Base-by-base conservation (phyloP, 2,888 invertebrate genomes). In the Drosophila multiciliata region DNA sequence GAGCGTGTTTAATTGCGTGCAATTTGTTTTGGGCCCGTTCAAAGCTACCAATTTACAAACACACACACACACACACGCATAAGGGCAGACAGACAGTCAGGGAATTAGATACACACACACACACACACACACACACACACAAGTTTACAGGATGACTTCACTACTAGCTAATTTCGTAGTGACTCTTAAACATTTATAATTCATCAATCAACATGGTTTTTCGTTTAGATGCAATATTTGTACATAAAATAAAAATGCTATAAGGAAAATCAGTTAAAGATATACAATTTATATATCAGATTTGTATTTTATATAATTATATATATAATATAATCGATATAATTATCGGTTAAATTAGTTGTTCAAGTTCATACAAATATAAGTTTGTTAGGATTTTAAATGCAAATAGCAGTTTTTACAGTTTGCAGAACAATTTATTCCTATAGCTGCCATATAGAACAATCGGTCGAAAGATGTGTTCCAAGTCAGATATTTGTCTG, bases 1-100 rank as follows among this genome's bases (percentile, higher is more conserved):
- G 68, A 85, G 84, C 84, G 84, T 85, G 88, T 88, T 85, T 88
- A 85, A 85, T 85, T 85, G 88, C 83, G 73, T 83, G 79, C 88
- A 88, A 83, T 88, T 85, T 85, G 83, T 86, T 88, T 80, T 80
- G 75, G 75, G 78, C 75, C 78, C 78, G 64, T 75, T 59, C 74
- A 77, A 64, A 84, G 82, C 83, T 84, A 84, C 87, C 82, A 75
- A 75, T 58, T 57, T 53, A 55, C 45, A 62, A 54, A 62, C 53
- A 49, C 33, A 57, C 55, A 42, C 26, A 50, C 20, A 60, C 42
- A 11, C 32, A 32, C 23, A 35, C n/a, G 33, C 23, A 33, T 36
- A 42, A 3, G 65, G 48, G 38, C 9, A 60, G 55, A 32, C 49
- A 64, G 15, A 63, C 50, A 35, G n/a, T 55, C 54, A 35, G 5